Evolutionary conservation across 2,797 vertebrate genomes (phyloP), one percentile per base, ranked within the genome.

Genomic region (Valencia hispanica): DNA sequence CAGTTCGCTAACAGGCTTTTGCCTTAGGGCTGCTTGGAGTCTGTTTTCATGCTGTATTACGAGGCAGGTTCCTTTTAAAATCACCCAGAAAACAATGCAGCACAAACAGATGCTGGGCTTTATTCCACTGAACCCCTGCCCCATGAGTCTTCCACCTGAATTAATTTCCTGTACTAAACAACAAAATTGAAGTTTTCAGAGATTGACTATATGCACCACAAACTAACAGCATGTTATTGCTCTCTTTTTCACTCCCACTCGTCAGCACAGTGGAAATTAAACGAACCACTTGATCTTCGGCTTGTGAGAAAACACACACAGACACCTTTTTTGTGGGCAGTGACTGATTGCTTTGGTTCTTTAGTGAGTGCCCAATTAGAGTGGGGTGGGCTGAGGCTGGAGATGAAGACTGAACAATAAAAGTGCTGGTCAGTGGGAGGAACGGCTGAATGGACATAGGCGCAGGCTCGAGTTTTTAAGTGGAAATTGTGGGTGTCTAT

Each of bases 161-260:
- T 86, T 79, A 43, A 89, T 87, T 87, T 82, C 50, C 79, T 50
- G 45, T n/a, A 77, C 80, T 76, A 73, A 86, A 83, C 34, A 86
- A 79, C 77, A 79, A 77, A 85, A 74, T 55, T 18, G 69, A 83
- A 79, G 80, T 79, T 82, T 84, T 82, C 70, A 74, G 53, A 61
- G 39, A 81, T 78, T 80, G 70, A 50, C 48, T 55, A 51, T 14
- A 25, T 32, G 2, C 73, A 34, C 59, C 51, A 79, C 55, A 51
- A 78, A 66, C 22, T 41, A 66, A 75, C 72, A 77, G 8, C 32
- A 36, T 47, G 30, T 22, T 53, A 57, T 76, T 73, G 47, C 11
- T 36, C 32, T 18, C 48, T 61, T 47, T 25, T 20, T 14, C 5
- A 0, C 45, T 47, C 17, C 71, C 36, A 51, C 74, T 84, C 15